Percentiles rank a stretch among this genome's conserved stretches.
Conservation (phyloP, 2,888 invertebrate species). For the Petrolisthes manimaculis region DNA sequence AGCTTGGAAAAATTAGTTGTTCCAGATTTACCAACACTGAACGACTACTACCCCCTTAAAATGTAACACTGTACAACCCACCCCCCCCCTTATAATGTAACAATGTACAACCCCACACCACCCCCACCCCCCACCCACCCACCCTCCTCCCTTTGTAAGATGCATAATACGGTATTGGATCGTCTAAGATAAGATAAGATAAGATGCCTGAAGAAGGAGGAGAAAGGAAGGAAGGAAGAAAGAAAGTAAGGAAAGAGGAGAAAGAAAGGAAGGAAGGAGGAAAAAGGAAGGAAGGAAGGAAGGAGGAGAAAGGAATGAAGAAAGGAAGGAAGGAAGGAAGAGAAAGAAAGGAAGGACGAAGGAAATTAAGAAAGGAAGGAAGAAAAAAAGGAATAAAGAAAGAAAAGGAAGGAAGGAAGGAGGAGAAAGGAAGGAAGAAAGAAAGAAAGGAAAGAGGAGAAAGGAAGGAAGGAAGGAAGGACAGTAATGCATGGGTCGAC, state of each 20-base stretch:
- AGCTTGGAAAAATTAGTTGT: too few species aligned
- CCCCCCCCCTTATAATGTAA: background rate
- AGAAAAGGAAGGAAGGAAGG: background rate
- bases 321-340: background rate
- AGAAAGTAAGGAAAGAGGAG: background rate
- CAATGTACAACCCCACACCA: background rate
- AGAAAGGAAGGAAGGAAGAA: background rate
- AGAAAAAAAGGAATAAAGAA: background rate
- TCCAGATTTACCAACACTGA: background rate
- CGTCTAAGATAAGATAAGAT: too few species aligned
- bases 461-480: background rate
- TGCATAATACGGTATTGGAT: too few species aligned
- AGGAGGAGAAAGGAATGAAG: background rate
- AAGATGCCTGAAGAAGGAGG: conserved; percentile 14
- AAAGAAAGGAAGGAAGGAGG: background rate
- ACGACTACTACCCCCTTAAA: background rate
- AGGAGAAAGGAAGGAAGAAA: background rate
- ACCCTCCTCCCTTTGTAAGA: too few species aligned
- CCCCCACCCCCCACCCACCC: background rate
- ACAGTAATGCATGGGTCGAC: background rate
- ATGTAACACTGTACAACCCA: background rate
- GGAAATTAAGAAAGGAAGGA: background rate
- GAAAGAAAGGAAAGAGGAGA: background rate
- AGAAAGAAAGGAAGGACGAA: background rate
- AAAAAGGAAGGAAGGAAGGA: background rate